Evolutionary conservation across 1,140 invertebrate species (phyloP).

Genomic region (Nephila pilipes): DNA sequence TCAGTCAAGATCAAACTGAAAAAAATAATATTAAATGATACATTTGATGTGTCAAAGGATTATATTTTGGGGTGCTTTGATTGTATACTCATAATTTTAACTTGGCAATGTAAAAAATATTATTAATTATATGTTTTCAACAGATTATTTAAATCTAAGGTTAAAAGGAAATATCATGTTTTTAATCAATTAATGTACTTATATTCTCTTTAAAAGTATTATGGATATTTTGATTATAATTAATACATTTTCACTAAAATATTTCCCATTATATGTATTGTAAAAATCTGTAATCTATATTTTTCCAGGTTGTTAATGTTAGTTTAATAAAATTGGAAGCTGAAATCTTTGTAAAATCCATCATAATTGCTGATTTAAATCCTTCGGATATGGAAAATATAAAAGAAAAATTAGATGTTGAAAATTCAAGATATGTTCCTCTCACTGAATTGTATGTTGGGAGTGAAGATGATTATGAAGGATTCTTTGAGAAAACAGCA

Average conservation of each 20-base stretch:
- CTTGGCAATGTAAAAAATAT: too few species aligned
- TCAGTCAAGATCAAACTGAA: too few species aligned
- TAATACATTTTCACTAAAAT: neutral
- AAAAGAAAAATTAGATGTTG: conserved; percentile 24
- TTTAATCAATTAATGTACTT: too few species aligned
- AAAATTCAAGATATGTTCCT: conserved; percentile 66
- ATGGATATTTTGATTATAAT: too few species aligned
- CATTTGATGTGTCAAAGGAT: too few species aligned
- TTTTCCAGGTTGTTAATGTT: conserved; percentile 73
- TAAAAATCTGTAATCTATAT: neutral
- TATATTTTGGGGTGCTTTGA: too few species aligned
- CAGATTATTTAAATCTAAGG: too few species aligned
- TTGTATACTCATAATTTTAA: too few species aligned
- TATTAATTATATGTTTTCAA: too few species aligned
- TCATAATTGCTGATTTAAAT: conserved; percentile 32
- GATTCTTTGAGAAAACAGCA: conserved; percentile 77
- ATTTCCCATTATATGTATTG: neutral
- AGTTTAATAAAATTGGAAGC: conserved; percentile 76
- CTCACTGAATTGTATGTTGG: conserved; percentile 77
- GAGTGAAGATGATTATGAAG: conserved; percentile 77
- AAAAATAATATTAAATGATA: too few species aligned
- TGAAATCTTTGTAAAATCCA: conserved; percentile 66
- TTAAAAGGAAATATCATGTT: too few species aligned
- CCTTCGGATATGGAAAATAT: neutral
- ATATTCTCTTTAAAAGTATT: too few species aligned